Evolutionary conservation across 2,113 vertebrate genomes (phyloP).

Genomic region (Ptilorrhoa leucosticta): DNA sequence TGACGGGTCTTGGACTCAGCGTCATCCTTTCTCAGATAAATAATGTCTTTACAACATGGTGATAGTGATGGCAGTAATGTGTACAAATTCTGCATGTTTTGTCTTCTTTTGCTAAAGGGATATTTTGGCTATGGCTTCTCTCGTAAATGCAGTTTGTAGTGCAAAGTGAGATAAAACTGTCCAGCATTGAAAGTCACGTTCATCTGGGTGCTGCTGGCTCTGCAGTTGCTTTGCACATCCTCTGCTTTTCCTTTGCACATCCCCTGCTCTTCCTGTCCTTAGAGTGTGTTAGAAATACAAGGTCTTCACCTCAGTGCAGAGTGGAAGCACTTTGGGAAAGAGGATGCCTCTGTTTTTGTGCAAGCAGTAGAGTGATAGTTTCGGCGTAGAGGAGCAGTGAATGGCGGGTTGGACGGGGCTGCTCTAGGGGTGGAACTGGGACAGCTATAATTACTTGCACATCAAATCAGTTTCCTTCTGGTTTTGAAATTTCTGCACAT

Average conservation of each 20-base stretch:
- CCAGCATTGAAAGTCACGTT: rapidly evolving
- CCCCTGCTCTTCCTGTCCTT: background rate
- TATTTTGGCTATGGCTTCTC: background rate
- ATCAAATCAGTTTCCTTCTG: background rate
- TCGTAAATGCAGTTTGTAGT: rapidly evolving
- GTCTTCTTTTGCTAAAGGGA: background rate
- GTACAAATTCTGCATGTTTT: background rate
- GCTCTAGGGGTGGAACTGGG: background rate
- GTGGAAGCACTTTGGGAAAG: background rate
- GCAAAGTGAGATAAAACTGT: background rate
- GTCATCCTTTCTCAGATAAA: background rate
- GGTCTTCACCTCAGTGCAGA: background rate
- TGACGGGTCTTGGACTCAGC: background rate
- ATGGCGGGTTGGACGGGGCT: background rate
- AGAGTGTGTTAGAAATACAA: background rate
- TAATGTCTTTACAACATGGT: background rate
- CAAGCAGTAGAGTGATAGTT: background rate
- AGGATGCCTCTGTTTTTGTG: background rate
- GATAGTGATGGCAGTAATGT: background rate
- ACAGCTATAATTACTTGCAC: background rate
- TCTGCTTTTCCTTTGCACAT: background rate
- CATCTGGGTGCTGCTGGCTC: background rate
- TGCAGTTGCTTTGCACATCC: background rate
- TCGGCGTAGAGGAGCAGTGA: rapidly evolving
- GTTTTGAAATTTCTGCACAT: background rate